These are phyloP conservation scores for Sceliomorpha sp. DNA, from an alignment of 2,888 invertebrate species.

Conservation along the genomic window DNA sequence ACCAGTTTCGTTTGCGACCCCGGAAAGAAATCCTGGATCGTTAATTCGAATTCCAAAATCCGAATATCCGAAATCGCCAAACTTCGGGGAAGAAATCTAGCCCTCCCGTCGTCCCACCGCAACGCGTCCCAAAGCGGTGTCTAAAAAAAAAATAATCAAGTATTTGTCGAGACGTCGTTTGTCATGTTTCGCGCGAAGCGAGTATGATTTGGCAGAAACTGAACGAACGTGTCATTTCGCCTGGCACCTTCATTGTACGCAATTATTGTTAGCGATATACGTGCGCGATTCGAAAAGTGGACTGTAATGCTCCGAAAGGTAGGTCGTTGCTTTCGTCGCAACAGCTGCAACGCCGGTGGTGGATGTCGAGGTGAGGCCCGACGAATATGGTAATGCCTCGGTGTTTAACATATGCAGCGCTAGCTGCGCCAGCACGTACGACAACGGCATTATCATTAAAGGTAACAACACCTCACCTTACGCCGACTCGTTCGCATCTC, in stretches of 20 bases:
- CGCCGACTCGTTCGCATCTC: slow-evolving; percentile 39
- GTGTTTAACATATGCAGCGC: slow-evolving; percentile 66
- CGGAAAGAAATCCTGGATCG: background rate
- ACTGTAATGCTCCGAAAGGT: slow-evolving; percentile 27
- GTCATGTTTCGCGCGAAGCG: slow-evolving; percentile 2
- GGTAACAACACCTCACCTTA: slow-evolving; percentile 61
- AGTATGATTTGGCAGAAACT: slow-evolving; percentile 15
- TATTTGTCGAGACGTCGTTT: background rate
- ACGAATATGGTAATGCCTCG: slow-evolving; percentile 66
- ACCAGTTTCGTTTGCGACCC: background rate
- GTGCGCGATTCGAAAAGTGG: slow-evolving; percentile 16
- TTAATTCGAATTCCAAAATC: too few species aligned
- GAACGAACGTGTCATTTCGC: slow-evolving; percentile 7
- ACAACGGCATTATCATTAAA: slow-evolving; percentile 71
- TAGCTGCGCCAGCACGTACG: slow-evolving; percentile 62
- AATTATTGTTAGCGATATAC: slow-evolving; percentile 25
- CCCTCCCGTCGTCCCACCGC: too few species aligned
- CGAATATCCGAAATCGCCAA: too few species aligned
- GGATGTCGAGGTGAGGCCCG: slow-evolving; percentile 46
- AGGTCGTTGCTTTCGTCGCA: too few species aligned
- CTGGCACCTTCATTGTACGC: slow-evolving; percentile 4
- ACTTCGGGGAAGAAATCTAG: too few species aligned
- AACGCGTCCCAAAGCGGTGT: too few species aligned
- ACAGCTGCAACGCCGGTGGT: slow-evolving; percentile 24
- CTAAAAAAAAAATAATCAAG: background rate